Base-by-base conservation (phyloP, 2,888 invertebrate genomes). In the Chironomus tentans region DNA sequence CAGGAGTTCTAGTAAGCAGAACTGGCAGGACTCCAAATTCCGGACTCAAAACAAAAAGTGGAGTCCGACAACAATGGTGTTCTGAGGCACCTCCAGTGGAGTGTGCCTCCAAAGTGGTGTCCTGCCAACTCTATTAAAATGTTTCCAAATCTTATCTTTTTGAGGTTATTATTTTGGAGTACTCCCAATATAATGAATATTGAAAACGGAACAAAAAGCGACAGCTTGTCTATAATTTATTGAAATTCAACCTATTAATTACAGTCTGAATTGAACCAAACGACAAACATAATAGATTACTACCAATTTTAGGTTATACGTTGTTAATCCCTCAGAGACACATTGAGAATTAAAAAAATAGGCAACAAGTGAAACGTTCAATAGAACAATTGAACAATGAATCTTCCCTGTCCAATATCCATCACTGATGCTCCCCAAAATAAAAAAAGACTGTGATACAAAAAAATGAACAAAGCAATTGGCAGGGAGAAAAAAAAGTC, bases 291-390 rank as follows among this genome's bases (percentile, higher is more conserved):
- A 38, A 38, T 10, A 38, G 38, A 38, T 38, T 38, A 15, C 15
- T 56, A 56, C 18, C 56, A 18, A 56, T 38, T 38, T 7, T 10
- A 38, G 10, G 10, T 7, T 38, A 38, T 10, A 10, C 38, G 2
- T 38, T 38, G 7, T 13, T n/a, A 46, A 7, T 68, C 68, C 46
- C 38, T 15, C 4, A 10, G 68, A 38, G 68, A 68, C 21, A 65
- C n/a, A 68, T 18, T 38, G 15, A 4, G 46, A 68, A 70, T 47
- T n/a, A n/a, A 70, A 21, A 46, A 70, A 70, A 47, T 21, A 70
- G 65, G 74, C 74, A 74, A 74, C 74, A 74, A 74, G 74, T 74
- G 46, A n/a, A 73, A 46, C 22, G 68, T 46, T 74, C 74, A 15
- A 65, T 74, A 74, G 38, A 74, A 74, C 68, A 74, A 74, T 74